phyloP scores from a whole-genome alignment of 1,140 invertebrate species.

The Zophobas morio region DNA sequence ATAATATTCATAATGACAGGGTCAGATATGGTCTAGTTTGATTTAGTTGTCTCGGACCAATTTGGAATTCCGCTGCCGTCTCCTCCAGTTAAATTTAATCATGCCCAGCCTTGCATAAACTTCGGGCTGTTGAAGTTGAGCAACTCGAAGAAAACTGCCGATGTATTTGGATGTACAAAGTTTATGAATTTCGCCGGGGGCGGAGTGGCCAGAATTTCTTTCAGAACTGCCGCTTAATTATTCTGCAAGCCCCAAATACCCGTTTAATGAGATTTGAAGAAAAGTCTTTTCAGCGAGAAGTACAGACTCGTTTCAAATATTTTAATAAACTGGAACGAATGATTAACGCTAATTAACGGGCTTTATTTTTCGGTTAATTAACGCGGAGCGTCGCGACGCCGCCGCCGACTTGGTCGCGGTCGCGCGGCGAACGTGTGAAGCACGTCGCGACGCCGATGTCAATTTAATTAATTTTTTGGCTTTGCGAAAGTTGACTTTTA shows the following conservation, averaged over 20 bases:
- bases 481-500: no score
- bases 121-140: conserved; percentile 37
- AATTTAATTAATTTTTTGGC: no score
- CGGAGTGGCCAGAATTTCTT: conserved; percentile 28
- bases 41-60: conserved; percentile 41
- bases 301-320: conserved; percentile 43
- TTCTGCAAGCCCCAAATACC: conserved; percentile 44
- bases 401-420: no score
- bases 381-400: neutral
- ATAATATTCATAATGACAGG: conserved; percentile 36
- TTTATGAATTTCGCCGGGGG: conserved; percentile 37
- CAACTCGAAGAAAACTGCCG: conserved; percentile 43
- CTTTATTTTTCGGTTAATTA: conserved; percentile 40
- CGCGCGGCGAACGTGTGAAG: no score
- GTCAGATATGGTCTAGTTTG: conserved; percentile 31
- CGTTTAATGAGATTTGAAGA: conserved; percentile 51
- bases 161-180: conserved; percentile 47
- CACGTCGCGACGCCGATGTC: no score
- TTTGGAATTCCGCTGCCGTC: conserved; percentile 36
- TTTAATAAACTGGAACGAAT: conserved; percentile 50
- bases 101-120: conserved; percentile 46
- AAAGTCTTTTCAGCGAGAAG: conserved; percentile 42
- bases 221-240: conserved; percentile 46
- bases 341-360: conserved; percentile 51
- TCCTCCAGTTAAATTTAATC: conserved; percentile 49